Conservation (phyloP, 2,797 vertebrate genomes). For the Amniataba percoides region DNA sequence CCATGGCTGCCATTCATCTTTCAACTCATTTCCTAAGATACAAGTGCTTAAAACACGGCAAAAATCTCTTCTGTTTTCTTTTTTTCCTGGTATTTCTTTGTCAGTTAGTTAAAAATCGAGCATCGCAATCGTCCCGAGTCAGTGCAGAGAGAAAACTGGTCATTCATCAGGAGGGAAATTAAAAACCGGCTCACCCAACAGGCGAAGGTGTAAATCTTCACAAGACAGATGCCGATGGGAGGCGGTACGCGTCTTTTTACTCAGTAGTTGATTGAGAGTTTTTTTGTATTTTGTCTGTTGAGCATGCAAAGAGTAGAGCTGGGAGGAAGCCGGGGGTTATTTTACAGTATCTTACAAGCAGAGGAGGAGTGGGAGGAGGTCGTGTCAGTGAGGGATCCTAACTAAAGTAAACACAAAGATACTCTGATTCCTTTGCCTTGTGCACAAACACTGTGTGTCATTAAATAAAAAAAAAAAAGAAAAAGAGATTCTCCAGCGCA, state of each 20-base stretch:
- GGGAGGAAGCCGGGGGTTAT: constrained; percentile 82
- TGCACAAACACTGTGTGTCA: constrained; percentile 47
- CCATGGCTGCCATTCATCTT: constrained; percentile 4
- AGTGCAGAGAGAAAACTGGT: constrained; percentile 51
- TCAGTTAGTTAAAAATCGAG: constrained; percentile 33
- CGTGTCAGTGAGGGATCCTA: constrained; percentile 35
- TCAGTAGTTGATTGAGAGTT: constrained; percentile 37
- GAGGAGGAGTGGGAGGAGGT: constrained; percentile 52
- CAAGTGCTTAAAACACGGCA: constrained; percentile 27
- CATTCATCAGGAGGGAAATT: constrained; percentile 26
- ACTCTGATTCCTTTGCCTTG: constrained; percentile 34
- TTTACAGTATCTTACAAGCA: constrained; percentile 92
- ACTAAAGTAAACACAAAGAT: constrained; percentile 52
- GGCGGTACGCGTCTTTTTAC: constrained; percentile 50
- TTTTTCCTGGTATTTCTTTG: constrained; percentile 9
- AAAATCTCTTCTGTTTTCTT: constrained; percentile 14
- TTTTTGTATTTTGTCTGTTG: constrained; percentile 54
- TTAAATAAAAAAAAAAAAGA: constrained; percentile 6
- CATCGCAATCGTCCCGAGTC: constrained; percentile 36
- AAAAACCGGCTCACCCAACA: constrained; percentile 29
- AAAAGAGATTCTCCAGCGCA: constrained; percentile 49
- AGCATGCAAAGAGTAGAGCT: constrained; percentile 89
- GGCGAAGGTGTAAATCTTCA: constrained; percentile 50
- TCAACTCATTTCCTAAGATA: background rate
- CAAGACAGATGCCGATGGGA: constrained; percentile 43